These are phyloP conservation scores for Pristionchus maxplancki DNA, from an alignment of 2,888 invertebrate genomes.

Conservation along the genomic window DNA sequence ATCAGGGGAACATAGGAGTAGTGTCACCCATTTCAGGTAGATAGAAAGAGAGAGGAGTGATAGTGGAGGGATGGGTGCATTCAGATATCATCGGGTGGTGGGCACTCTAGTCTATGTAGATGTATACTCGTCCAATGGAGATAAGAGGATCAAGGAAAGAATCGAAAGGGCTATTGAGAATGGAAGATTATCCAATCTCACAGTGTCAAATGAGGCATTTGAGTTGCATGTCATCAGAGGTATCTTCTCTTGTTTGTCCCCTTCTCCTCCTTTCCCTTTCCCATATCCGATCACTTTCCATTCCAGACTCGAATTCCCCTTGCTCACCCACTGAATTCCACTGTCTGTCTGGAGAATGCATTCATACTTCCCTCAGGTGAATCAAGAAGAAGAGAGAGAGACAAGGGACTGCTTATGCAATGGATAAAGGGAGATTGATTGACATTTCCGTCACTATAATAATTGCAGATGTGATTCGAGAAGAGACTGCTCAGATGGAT, in stretches of 20 bases:
- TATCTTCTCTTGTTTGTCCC: slow-evolving; percentile 51
- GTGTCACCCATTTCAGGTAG: slow-evolving; percentile 69
- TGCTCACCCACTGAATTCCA: slow-evolving; percentile 65
- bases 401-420: neutral
- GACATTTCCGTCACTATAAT: neutral
- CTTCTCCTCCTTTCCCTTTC: neutral
- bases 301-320: slow-evolving; percentile 61
- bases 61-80: slow-evolving; percentile 26
- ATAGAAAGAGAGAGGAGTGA: neutral
- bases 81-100: slow-evolving; percentile 72
- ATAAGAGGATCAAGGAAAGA: slow-evolving; percentile 61
- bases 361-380: slow-evolving; percentile 47
- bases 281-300: neutral
- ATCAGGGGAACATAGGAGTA: slow-evolving; percentile 65
- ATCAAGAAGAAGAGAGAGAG: neutral
- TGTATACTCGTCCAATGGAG: slow-evolving; percentile 65
- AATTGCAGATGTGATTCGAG: slow-evolving; percentile 87
- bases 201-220: slow-evolving; percentile 73
- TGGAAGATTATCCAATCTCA: slow-evolving; percentile 66
- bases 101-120: slow-evolving; percentile 72
- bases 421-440: neutral
- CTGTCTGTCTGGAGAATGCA: slow-evolving; percentile 68
- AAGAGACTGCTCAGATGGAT: slow-evolving; percentile 91
- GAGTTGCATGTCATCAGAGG: slow-evolving; percentile 72
- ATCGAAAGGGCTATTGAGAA: slow-evolving; percentile 64